Evolutionary conservation across 2,888 invertebrate genomes (phyloP).

Genomic region (Trichopria drosophilae): DNA sequence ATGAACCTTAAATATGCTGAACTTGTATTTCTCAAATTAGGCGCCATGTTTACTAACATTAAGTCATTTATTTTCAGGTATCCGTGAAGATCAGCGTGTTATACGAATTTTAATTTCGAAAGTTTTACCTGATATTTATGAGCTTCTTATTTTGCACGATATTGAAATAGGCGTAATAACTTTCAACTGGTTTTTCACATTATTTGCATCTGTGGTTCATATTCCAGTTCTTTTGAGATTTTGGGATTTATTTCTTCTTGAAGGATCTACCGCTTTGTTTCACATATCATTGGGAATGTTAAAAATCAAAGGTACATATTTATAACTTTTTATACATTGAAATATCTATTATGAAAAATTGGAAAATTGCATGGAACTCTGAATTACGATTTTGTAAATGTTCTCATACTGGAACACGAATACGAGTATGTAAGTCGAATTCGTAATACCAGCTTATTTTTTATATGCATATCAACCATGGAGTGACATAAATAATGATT

Average conservation of each 20-base stretch:
- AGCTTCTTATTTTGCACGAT: conserved; percentile 90
- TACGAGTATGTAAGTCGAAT: too few species aligned
- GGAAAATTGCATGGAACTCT: too few species aligned
- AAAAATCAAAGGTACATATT: conserved; percentile 67
- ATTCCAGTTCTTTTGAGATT: conserved; percentile 90
- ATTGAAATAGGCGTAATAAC: conserved; percentile 94
- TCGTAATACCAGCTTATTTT: too few species aligned
- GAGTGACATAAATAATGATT: too few species aligned
- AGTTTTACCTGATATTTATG: conserved; percentile 86
- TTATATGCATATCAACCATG: too few species aligned
- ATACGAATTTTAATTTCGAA: conserved; percentile 86
- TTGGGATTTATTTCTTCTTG: conserved; percentile 97
- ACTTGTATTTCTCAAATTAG: too few species aligned
- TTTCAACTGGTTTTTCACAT: conserved; percentile 95
- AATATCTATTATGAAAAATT: too few species aligned
- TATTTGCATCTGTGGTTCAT: conserved; percentile 95
- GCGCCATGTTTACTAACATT: too few species aligned
- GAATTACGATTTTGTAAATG: too few species aligned
- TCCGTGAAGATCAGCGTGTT: conserved; percentile 96
- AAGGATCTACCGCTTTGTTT: conserved; percentile 92
- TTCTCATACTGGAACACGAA: too few species aligned
- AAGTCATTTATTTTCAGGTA: conserved; percentile 66
- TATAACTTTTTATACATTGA: too few species aligned
- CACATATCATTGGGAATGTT: conserved; percentile 94
- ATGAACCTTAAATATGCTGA: too few species aligned